Base-by-base conservation (phyloP, 2,113 vertebrate species). In the Oxyura jamaicensis region DNA sequence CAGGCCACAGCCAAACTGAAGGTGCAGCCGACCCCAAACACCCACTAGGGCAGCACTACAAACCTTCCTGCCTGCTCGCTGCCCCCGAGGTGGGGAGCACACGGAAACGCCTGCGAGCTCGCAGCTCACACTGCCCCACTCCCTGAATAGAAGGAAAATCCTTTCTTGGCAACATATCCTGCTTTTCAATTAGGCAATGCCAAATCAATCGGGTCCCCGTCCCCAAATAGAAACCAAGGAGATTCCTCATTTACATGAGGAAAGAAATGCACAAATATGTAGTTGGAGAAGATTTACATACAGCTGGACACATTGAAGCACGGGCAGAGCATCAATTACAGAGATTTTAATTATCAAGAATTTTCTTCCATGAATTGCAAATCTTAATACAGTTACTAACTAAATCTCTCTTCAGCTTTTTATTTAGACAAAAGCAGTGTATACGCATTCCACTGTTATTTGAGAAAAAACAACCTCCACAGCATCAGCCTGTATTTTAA, bases 231-330 rank as follows among this genome's bases (percentile, higher is more conserved):
- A 84, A 96, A 91, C n/a, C 59, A 78, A 60, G 58, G 69, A 81
- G 53, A 87, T 42, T 88, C 58, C 60, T 90, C 68, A 94, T 90
- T 96, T 95, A 66, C 80, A 96, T 73, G 56, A 90, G 20, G 83
- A 93, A 94, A 84, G 80, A 95, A 93, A 94, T 62, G 90, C 60
- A 93, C 82, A 95, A 93, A 76, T 28, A 59, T 5, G 21, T 44
- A 62, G 42, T 73, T 66, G 76, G 65, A 81, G 31, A 80, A 74
- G 56, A 96, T 96, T 96, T 97, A 82, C 93, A 96, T 97, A 96
- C 95, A 95, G 92, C 93, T 95, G 96, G 88, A 76, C 46, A 78
- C 48, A 46, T 0, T 94, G 86, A 94, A 65, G 85, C 73, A 39
- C 5, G 8, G 60, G 65, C 29, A 91, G 68, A 82, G 36, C 42